A percentile compares a stretch with the other conserved stretches of the same genome.
Evolutionary conservation across 1,140 invertebrate genomes (phyloP).

Genomic region (Drosophila willistoni): DNA sequence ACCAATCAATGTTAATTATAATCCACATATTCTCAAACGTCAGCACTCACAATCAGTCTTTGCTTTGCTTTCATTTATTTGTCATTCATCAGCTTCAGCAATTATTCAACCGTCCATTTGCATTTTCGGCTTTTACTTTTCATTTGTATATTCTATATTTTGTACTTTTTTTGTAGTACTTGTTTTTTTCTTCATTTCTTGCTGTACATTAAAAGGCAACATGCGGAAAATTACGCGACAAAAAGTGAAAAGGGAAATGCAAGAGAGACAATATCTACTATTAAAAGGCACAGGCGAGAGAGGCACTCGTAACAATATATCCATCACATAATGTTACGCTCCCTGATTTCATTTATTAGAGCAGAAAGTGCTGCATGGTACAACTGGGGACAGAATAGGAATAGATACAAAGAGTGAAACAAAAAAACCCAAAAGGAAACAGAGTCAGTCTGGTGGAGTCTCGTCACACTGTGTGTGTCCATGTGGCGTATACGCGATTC

Average conservation of each 20-base stretch:
- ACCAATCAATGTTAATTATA: constrained; percentile 34
- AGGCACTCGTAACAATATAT: constrained; percentile 69
- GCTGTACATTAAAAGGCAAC: constrained; percentile 57
- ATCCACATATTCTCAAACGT: constrained; percentile 1
- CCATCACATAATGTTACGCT: constrained; percentile 81
- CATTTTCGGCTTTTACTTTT: constrained; percentile 36
- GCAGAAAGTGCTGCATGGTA: constrained; percentile 72
- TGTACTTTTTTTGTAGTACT: not conserved
- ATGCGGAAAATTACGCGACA: constrained; percentile 78
- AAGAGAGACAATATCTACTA: constrained; percentile 69
- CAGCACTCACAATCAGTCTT: constrained; percentile 31
- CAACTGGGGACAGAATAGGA: constrained; percentile 48
- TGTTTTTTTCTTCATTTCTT: constrained; percentile 19
- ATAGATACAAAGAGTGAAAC: not conserved
- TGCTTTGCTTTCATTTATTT: constrained; percentile 29
- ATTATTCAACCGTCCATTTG: constrained; percentile 75
- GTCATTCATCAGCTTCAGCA: constrained; percentile 58
- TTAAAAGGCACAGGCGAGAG: constrained; percentile 41
- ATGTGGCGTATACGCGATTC: constrained; percentile 66
- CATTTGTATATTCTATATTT: not conserved
- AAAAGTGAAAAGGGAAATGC: constrained; percentile 54
- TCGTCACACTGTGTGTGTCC: constrained; percentile 33
- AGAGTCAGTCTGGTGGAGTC: not conserved
- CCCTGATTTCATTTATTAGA: constrained; percentile 82
- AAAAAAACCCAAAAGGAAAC: not conserved